Base-by-base conservation (phyloP, 1,140 invertebrate species). In the Lerema accius region DNA sequence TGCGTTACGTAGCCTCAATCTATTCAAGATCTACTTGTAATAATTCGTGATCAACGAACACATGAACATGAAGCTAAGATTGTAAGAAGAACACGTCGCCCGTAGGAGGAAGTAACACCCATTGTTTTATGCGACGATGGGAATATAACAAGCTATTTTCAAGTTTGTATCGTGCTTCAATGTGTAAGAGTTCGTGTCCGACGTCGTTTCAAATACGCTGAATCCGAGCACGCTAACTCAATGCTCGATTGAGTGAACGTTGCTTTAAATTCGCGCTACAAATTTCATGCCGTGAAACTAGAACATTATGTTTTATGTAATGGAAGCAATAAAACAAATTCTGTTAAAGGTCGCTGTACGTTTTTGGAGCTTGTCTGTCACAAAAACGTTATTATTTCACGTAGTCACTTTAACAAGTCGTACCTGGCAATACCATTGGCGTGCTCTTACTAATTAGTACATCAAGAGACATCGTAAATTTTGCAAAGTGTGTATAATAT, bases 181-280 rank as follows among this genome's bases (percentile, higher is more conserved):
- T 77, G 72, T 71, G 64, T 67, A 73, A 74, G 67, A 61, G 62
- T 74, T 80, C 78, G 78, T 82, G 79, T 71, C 77, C 68, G 67
- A 43, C 63, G 63, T 69, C 69, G 69, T 67, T 73, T 59, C 51
- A 64, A 71, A 55, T 64, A 60, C 63, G 62, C 58, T 64, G 61
- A 45, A 49, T 51, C 67, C 63, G 32, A 49, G 66, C 77, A 80
- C 74, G 73, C 72, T 56, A 82, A 77, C 69, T 63, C 69, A 72
- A 56, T 73, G 73, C 72, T 56, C 70, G 65, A 78, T 66, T 70
- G 66, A 63, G 72, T 73, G 63, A 77, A 84, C 46, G 79, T 75
- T 73, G 65, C 60, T 49, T 66, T 67, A 63, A 71, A 76, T 68
- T 49, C 69, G 53, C 23, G 53, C 23, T 58, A 73, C 74, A 72